Conservation (phyloP, 2,113 vertebrate species). For the Columba livia region DNA sequence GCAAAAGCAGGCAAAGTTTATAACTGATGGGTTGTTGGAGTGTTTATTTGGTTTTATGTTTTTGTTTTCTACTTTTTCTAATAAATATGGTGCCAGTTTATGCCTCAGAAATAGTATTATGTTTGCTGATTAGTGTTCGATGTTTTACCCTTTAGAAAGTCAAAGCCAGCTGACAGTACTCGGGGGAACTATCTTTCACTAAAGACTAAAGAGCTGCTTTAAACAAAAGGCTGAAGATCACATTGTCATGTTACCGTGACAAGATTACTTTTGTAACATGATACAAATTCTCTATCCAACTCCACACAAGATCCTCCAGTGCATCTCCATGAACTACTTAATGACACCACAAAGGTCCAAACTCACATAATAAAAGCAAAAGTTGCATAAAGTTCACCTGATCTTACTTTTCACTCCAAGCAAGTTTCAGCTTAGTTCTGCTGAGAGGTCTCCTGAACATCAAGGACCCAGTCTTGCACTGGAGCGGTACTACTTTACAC, state of each 20-base stretch:
- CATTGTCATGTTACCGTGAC: background rate
- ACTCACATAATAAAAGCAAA: background rate
- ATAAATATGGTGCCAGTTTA: background rate
- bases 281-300: background rate
- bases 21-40: background rate
- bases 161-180: background rate
- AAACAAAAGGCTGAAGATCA: background rate
- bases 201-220: background rate
- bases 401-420: fast-evolving
- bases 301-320: background rate
- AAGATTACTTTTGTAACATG: background rate
- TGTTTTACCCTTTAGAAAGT: background rate
- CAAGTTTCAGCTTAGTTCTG: background rate
- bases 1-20: background rate
- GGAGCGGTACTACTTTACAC: background rate
- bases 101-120: background rate
- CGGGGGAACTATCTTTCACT: background rate
- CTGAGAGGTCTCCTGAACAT: background rate
- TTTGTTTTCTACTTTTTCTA: background rate
- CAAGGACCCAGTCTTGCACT: background rate
- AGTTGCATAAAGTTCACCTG: background rate
- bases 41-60: background rate
- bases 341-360: background rate
- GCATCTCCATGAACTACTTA: background rate
- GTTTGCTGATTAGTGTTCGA: background rate